Conservation (phyloP, 2,797 vertebrate genomes). For the Thaleichthys pacificus region DNA sequence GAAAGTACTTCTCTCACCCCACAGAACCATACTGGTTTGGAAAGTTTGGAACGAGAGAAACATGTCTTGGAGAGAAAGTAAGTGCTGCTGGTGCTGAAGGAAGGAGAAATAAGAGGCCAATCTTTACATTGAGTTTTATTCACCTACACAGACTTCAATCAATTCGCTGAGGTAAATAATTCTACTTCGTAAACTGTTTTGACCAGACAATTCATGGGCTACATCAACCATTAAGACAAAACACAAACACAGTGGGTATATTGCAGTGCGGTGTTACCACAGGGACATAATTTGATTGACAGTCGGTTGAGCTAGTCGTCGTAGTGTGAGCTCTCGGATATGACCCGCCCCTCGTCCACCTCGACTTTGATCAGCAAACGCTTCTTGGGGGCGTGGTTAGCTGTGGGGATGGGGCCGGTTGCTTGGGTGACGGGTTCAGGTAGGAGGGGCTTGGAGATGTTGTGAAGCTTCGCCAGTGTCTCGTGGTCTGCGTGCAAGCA, state of each 20-base stretch:
- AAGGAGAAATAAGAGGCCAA: background rate
- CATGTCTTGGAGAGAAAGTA: too few relatives aligned
- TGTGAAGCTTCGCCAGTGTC: background rate
- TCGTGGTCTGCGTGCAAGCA: conserved; percentile 67
- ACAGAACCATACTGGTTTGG: background rate
- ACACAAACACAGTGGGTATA: background rate
- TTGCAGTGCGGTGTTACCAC: background rate
- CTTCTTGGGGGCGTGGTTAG: conserved; percentile 33
- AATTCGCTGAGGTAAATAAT: too few relatives aligned
- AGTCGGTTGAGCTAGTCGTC: conserved; percentile 27
- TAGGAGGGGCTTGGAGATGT: conserved; percentile 20
- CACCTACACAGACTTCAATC: too few relatives aligned
- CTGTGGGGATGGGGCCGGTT: background rate
- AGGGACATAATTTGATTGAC: background rate
- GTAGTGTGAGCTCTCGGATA: conserved; percentile 59
- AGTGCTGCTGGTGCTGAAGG: background rate
- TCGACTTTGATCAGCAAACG: conserved; percentile 63
- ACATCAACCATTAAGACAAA: background rate
- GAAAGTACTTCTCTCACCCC: background rate
- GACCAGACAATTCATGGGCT: background rate
- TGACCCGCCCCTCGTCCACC: conserved; percentile 52
- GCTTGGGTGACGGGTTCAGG: background rate
- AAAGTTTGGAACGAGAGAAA: too few relatives aligned
- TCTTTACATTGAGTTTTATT: too few relatives aligned
- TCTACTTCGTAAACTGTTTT: background rate